phyloP scores from a whole-genome alignment of 1,140 invertebrate genomes.

The Diuraphis noxia region DNA sequence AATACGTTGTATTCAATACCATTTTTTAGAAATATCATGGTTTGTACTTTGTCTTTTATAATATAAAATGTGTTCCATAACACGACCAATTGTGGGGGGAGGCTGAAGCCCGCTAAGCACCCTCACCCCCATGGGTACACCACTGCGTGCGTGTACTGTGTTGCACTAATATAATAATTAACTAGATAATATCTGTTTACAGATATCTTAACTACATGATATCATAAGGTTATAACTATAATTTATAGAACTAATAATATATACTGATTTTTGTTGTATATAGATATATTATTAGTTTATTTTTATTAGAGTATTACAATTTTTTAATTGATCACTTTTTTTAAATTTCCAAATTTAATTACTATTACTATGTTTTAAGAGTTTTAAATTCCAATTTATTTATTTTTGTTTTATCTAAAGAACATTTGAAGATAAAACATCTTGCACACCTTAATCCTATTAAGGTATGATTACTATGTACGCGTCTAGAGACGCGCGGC shows the following conservation, averaged over 20 bases:
- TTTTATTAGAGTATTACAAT: background rate
- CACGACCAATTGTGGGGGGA: too few relatives aligned
- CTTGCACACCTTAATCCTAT: background rate
- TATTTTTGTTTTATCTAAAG: slow-evolving; percentile 8
- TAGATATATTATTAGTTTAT: background rate
- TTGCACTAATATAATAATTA: background rate
- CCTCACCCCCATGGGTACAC: too few relatives aligned
- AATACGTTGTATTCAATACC: too few relatives aligned
- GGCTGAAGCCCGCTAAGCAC: too few relatives aligned
- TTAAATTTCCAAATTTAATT: background rate
- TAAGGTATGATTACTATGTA: too few relatives aligned
- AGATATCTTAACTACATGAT: too few relatives aligned
- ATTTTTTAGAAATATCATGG: too few relatives aligned
- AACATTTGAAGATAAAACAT: slow-evolving; percentile 15
- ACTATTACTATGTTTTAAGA: slow-evolving; percentile 3
- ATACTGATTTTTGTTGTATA: background rate
- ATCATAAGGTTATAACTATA: background rate
- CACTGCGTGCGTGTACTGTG: too few relatives aligned
- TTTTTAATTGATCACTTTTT: background rate
- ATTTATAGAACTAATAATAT: background rate
- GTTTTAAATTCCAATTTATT: background rate
- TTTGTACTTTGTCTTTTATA: too few relatives aligned
- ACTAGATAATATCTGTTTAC: background rate
- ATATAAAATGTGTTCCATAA: too few relatives aligned
- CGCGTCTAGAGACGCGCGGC: too few relatives aligned